Evolutionary conservation across 2,797 vertebrate species (phyloP).

Genomic region (Pseudochaenichthys georgianus): DNA sequence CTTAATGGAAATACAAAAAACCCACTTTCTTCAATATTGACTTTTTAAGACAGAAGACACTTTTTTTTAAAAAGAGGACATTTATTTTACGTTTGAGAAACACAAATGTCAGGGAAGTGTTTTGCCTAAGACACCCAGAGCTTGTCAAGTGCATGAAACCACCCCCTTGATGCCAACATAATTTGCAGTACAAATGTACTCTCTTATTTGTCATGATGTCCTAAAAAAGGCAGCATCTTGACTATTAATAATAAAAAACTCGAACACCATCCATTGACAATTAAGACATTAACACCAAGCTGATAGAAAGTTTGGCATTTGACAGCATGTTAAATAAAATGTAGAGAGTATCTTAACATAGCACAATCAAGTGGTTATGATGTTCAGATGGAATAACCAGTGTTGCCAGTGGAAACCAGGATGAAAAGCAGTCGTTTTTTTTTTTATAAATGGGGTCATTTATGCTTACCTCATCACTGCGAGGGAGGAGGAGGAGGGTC

Average conservation of each 20-base stretch:
- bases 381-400: too few relatives aligned
- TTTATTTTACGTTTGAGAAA: too few relatives aligned
- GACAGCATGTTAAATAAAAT: neutral
- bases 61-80: too few relatives aligned
- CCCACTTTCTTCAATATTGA: neutral
- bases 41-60: neutral
- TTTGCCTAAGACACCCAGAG: neutral
- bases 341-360: too few relatives aligned
- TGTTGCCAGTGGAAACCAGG: too few relatives aligned
- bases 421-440: neutral
- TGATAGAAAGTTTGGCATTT: neutral
- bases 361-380: too few relatives aligned
- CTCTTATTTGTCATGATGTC: neutral
- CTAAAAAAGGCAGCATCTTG: neutral
- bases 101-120: neutral
- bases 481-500: constrained; percentile 39
- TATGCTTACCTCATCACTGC: constrained; percentile 66
- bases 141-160: neutral
- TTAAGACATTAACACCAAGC: neutral
- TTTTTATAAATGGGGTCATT: constrained; percentile 42
- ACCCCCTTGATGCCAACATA: neutral
- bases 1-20: neutral
- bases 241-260: neutral
- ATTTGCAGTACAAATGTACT: neutral
- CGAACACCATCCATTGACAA: neutral